Percentiles rank a stretch among this genome's conserved stretches.
Evolutionary conservation across 2,797 vertebrate genomes (phyloP).

Genomic region (Neostethus bicornis): DNA sequence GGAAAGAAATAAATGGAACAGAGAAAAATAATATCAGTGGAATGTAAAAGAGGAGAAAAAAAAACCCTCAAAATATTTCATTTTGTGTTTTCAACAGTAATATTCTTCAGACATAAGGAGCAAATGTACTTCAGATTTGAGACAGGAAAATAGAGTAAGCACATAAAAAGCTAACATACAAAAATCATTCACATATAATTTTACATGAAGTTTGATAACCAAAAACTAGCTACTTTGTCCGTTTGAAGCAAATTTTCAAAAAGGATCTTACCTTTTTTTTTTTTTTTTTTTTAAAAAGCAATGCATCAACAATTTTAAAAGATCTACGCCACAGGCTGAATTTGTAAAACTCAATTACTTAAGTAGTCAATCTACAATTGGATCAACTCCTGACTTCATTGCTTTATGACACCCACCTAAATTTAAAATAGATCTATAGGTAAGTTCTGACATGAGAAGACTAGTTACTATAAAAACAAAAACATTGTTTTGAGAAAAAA

Average conservation of each 20-base stretch:
- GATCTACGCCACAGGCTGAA: no score
- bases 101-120: neutral
- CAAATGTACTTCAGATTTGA: neutral
- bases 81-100: slow-evolving; percentile 30
- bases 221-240: no score
- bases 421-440: neutral
- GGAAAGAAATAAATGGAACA: slow-evolving; percentile 6
- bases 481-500: neutral
- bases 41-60: slow-evolving; percentile 8
- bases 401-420: no score
- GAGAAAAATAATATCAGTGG: neutral
- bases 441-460: neutral
- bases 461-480: neutral
- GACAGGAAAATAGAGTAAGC: neutral
- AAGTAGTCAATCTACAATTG: no score
- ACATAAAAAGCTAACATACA: neutral
- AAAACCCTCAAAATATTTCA: neutral
- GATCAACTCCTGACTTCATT: no score
- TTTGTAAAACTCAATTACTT: no score
- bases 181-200: no score
- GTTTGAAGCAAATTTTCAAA: no score
- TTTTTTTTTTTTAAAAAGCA: no score
- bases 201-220: no score
- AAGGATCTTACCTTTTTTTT: no score
- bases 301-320: no score